A percentile compares a stretch with the other conserved stretches of the same genome.
Evolutionary conservation across 2,888 invertebrate genomes (phyloP).

Genomic region (Odontothrips loti): DNA sequence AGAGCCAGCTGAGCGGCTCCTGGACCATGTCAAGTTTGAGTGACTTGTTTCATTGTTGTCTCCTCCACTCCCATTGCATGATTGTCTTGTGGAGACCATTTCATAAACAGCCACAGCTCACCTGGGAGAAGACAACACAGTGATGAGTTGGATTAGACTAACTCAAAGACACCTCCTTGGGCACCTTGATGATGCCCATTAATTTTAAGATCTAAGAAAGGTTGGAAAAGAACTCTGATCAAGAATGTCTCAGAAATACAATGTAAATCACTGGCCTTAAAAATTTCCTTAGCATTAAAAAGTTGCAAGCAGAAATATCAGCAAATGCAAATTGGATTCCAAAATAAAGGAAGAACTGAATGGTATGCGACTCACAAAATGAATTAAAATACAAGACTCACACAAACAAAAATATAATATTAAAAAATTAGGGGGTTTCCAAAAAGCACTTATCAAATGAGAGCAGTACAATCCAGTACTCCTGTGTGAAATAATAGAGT

Average conservation of each 20-base stretch:
- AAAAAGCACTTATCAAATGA: too few relatives aligned
- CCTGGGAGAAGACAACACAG: not conserved
- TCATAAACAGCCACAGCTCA: not conserved
- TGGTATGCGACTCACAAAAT: too few relatives aligned
- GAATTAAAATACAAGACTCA: too few relatives aligned
- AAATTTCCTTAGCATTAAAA: not conserved
- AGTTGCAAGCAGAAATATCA: not conserved
- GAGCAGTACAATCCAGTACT: too few relatives aligned
- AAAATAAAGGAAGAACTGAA: too few relatives aligned
- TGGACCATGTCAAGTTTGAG: not conserved
- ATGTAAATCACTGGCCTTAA: not conserved
- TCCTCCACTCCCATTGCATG: not conserved
- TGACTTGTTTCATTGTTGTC: slow-evolving; percentile 5
- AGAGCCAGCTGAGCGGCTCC: not conserved
- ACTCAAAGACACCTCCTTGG: not conserved
- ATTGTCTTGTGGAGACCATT: slow-evolving; percentile 24
- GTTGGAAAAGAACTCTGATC: not conserved
- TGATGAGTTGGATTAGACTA: not conserved
- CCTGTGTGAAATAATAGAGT: too few relatives aligned
- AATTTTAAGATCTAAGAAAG: not conserved
- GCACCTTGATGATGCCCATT: not conserved
- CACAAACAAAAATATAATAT: too few relatives aligned
- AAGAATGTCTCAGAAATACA: not conserved
- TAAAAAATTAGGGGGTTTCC: too few relatives aligned
- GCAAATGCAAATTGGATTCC: too few relatives aligned